Conservation (phyloP, 2,888 invertebrate genomes). For the Machimus atricapillus region DNA sequence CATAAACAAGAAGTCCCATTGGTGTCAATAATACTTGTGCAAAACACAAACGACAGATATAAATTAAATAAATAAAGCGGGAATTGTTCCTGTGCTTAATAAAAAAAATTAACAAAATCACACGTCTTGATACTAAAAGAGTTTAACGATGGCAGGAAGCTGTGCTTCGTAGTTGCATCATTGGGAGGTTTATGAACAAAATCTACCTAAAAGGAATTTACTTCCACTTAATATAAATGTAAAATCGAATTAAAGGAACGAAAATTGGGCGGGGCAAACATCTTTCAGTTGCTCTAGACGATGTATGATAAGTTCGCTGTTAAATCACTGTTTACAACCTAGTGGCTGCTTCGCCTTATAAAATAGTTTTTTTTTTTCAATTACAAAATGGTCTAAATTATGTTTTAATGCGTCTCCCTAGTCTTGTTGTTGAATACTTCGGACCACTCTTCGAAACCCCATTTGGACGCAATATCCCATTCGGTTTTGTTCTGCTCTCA, state of each 20-base stretch:
- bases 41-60: not conserved
- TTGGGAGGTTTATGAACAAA: not conserved
- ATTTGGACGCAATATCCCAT: slow-evolving; percentile 46
- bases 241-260: not conserved
- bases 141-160: not conserved
- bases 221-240: not conserved
- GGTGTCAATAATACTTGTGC: slow-evolving; percentile 13
- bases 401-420: slow-evolving; percentile 61
- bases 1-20: not conserved
- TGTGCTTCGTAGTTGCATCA: not conserved
- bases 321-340: not conserved
- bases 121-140: not conserved
- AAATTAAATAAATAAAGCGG: not conserved
- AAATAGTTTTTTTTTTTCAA: not conserved
- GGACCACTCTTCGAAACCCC: slow-evolving; percentile 51
- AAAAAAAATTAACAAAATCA: not conserved
- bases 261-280: not conserved
- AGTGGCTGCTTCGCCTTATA: not conserved
- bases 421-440: slow-evolving; percentile 56
- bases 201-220: not conserved
- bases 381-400: slow-evolving; percentile 48
- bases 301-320: not conserved
- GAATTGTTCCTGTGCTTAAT: not conserved
- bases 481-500: slow-evolving; percentile 68
- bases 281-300: not conserved